Evolutionary conservation across 37 sponge, comb jelly and placozoan genomes (phyloP).

Genomic region (Crambe crambe): DNA sequence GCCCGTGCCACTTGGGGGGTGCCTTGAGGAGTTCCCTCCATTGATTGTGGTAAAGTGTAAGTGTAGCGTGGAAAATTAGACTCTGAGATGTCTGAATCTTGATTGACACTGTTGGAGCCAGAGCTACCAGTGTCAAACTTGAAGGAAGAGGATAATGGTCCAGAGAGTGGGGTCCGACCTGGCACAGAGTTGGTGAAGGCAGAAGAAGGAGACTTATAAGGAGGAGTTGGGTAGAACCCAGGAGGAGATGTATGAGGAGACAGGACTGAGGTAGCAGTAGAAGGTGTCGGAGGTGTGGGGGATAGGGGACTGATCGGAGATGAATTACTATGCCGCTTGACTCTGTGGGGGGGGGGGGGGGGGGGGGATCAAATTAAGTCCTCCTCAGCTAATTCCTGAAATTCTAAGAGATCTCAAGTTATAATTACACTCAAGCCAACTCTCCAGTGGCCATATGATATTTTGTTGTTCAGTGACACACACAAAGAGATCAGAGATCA

Average conservation of each 20-base stretch:
- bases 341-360: background rate
- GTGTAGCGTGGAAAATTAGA: background rate
- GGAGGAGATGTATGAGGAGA: background rate
- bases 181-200: background rate
- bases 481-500: too few relatives aligned
- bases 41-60: background rate
- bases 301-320: background rate
- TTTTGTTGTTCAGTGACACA: too few relatives aligned
- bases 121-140: constrained; percentile 2
- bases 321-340: background rate
- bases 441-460: too few relatives aligned
- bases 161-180: background rate
- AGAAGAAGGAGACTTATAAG: background rate
- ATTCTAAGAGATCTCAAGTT: background rate
- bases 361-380: background rate
- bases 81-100: background rate
- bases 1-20: background rate
- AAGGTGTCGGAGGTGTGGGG: background rate
- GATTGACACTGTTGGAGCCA: constrained; percentile 7
- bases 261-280: background rate
- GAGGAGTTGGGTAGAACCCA: background rate
- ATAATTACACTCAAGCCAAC: too few relatives aligned
- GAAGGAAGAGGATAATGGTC: background rate
- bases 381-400: background rate
- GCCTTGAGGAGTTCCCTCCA: background rate